A percentile compares a stretch with the other conserved stretches of the same genome.
Evolutionary conservation across 2,797 vertebrate species (phyloP).

Genomic region (Sternarchorhynchus goeldii): DNA sequence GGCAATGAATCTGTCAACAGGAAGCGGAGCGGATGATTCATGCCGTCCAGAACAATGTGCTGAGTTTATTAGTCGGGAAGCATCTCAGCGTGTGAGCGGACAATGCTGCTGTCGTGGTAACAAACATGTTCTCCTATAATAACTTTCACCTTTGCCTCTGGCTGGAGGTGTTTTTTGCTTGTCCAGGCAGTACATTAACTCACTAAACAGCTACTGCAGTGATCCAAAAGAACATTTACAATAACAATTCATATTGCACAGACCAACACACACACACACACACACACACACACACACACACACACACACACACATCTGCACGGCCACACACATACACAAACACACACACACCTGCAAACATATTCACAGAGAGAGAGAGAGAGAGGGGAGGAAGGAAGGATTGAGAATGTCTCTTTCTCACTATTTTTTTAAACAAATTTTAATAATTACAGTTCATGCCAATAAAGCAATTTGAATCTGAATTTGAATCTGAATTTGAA

Average conservation of each 20-base stretch:
- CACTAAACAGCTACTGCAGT: constrained; percentile 37
- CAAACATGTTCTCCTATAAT: constrained; percentile 15
- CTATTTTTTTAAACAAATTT: too few species aligned
- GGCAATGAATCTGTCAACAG: constrained; percentile 47
- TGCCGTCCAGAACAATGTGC: constrained; percentile 38
- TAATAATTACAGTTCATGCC: too few species aligned
- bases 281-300: neutral
- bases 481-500: too few species aligned
- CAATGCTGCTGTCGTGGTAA: neutral
- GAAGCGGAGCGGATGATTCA: constrained; percentile 49
- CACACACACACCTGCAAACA: neutral
- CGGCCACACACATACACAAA: neutral
- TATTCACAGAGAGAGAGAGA: constrained; percentile 2
- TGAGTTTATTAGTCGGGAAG: constrained; percentile 30
- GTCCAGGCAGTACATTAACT: constrained; percentile 21
- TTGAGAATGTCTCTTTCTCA: too few species aligned
- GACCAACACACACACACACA: too few species aligned
- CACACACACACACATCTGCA: constrained; percentile 1
- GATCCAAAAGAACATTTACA: constrained; percentile 28
- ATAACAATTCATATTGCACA: neutral
- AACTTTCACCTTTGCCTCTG: constrained; percentile 18
- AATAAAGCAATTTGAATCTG: too few species aligned
- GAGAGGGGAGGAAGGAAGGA: too few species aligned
- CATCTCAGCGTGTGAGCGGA: constrained; percentile 23
- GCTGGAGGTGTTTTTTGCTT: constrained; percentile 14